These are phyloP conservation scores for Dicaeum eximium DNA, from an alignment of 2,113 vertebrate species.

Conservation along the genomic window DNA sequence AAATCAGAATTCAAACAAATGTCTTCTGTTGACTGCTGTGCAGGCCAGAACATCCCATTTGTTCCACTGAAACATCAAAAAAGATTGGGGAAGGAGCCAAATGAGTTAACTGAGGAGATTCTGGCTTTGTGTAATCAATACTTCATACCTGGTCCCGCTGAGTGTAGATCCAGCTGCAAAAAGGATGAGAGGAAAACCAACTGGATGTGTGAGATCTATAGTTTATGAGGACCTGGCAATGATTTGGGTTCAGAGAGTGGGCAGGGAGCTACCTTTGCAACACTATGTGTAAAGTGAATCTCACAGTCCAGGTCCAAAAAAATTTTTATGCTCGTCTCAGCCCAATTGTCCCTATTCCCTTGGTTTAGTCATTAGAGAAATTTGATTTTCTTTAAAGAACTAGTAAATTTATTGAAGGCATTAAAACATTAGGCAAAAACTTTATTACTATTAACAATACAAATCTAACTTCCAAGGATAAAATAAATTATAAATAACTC, in stretches of 20 bases:
- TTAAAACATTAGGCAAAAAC: background rate
- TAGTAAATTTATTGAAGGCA: background rate
- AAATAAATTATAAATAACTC: background rate
- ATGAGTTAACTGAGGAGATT: background rate
- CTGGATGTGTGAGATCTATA: background rate
- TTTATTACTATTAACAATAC: background rate
- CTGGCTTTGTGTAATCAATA: background rate
- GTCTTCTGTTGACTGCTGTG: background rate
- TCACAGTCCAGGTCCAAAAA: background rate
- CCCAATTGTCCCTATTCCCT: background rate
- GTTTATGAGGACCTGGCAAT: background rate
- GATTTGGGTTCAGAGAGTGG: background rate
- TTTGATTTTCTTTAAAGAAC: background rate
- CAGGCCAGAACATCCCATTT: background rate
- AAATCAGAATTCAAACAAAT: background rate
- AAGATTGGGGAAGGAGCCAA: background rate
- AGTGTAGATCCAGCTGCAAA: background rate
- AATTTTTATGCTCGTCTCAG: background rate
- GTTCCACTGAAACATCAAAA: slow-evolving; percentile 8
- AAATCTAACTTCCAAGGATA: background rate
- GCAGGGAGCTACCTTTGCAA: background rate
- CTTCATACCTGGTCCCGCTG: background rate
- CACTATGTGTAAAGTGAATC: fast-evolving
- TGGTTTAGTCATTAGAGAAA: background rate
- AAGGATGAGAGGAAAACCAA: background rate